Evolutionary conservation across 2,113 vertebrate species (phyloP).

Genomic region (Chauna torquata): DNA sequence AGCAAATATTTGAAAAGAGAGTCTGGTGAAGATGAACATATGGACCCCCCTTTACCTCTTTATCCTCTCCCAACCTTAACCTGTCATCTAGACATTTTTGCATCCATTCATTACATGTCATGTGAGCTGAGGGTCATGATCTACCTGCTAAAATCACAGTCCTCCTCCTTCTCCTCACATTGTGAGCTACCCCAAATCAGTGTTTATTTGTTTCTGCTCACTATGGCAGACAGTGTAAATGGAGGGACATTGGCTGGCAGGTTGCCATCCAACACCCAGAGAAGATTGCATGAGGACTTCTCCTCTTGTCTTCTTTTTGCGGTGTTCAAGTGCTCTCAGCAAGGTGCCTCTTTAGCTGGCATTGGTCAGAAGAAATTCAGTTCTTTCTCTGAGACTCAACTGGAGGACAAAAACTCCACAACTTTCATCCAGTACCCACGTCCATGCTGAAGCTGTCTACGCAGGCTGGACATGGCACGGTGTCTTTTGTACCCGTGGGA

Average conservation of each 20-base stretch:
- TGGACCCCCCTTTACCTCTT: neutral
- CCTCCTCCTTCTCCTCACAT: neutral
- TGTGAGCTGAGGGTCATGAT: neutral
- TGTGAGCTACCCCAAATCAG: neutral
- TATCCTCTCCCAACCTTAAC: neutral
- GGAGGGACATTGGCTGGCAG: neutral
- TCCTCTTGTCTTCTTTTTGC: neutral
- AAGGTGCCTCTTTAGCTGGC: neutral
- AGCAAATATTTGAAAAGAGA: neutral
- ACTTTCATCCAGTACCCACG: neutral
- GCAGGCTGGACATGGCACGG: fast-evolving
- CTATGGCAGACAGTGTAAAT: fast-evolving
- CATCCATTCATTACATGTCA: neutral
- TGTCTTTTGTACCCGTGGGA: neutral
- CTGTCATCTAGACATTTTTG: neutral
- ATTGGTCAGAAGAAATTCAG: neutral
- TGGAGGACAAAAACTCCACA: neutral
- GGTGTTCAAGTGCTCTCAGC: fast-evolving
- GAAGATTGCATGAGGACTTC: neutral
- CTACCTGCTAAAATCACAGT: neutral
- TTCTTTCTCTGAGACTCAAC: neutral
- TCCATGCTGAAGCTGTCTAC: neutral
- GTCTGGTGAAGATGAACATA: neutral
- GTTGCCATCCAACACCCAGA: neutral
- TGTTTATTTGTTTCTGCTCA: neutral